These are phyloP conservation scores for Brachyhypopomus occidentalis DNA, from an alignment of 2,113 vertebrate genomes.

Conservation along the genomic window DNA sequence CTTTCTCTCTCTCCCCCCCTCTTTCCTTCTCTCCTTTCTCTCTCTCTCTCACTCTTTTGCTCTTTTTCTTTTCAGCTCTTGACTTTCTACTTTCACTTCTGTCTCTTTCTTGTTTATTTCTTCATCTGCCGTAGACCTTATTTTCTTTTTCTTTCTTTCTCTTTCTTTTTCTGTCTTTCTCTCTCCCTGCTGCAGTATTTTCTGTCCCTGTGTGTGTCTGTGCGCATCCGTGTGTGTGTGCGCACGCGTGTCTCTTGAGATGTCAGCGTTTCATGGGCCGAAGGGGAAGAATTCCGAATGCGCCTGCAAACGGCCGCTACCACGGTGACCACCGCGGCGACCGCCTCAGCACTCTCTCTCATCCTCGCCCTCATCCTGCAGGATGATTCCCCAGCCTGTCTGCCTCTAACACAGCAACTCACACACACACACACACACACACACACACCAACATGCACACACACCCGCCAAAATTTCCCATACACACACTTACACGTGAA, in stretches of 20 bases:
- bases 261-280: conserved; percentile 69
- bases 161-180: neutral
- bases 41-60: neutral
- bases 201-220: conserved; percentile 47
- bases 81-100: conserved; percentile 45
- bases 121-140: conserved; percentile 36
- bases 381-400: neutral
- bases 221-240: conserved; percentile 30
- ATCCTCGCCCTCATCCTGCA: conserved; percentile 55
- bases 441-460: neutral
- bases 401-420: neutral
- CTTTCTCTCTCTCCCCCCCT: conserved; percentile 48
- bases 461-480: no score
- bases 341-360: neutral
- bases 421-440: neutral
- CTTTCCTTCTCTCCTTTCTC: conserved; percentile 28
- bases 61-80: conserved; percentile 8
- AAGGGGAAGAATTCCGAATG: conserved; percentile 68
- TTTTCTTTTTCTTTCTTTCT: conserved; percentile 22
- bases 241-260: conserved; percentile 54
- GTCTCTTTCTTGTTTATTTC: conserved; percentile 40
- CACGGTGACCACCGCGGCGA: conserved; percentile 21
- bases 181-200: neutral
- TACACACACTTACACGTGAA: neutral
- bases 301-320: conserved; percentile 14